These are phyloP conservation scores for Tetropium fuscum DNA, from an alignment of 2,888 invertebrate genomes.

Conservation along the genomic window DNA sequence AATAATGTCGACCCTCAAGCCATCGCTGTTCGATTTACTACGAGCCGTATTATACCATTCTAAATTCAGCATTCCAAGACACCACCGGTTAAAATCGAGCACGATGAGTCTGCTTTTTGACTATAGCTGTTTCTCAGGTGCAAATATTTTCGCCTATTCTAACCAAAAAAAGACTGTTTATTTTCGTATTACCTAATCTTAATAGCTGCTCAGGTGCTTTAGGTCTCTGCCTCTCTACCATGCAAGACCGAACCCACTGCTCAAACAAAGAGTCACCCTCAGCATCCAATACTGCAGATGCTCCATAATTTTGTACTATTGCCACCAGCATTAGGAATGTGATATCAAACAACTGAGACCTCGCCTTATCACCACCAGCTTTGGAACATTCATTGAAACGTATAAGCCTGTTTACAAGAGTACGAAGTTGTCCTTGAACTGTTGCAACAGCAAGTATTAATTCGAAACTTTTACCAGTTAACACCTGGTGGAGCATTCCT, in stretches of 20 bases:
- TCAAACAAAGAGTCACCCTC: slow-evolving; percentile 92
- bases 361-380: slow-evolving; percentile 70
- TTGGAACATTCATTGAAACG: slow-evolving; percentile 94
- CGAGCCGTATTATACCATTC: no score
- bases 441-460: slow-evolving; percentile 92
- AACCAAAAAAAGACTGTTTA: no score
- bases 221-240: slow-evolving; percentile 88
- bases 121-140: no score
- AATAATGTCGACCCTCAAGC: no score
- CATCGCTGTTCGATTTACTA: no score
- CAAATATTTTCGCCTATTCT: no score
- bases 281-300: slow-evolving; percentile 81
- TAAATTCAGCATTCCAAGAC: no score
- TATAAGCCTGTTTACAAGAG: slow-evolving; percentile 88
- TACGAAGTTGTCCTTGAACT: slow-evolving; percentile 90
- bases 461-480: slow-evolving; percentile 92
- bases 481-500: slow-evolving; percentile 88
- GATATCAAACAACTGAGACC: slow-evolving; percentile 92
- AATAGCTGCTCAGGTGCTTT: slow-evolving; percentile 89
- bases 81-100: no score
- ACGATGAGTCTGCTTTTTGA: no score
- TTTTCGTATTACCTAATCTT: slow-evolving; percentile 66
- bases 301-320: slow-evolving; percentile 93
- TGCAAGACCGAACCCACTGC: slow-evolving; percentile 91
- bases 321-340: slow-evolving; percentile 94